Evolutionary conservation across 2,888 invertebrate genomes (phyloP).

Genomic region (Lordiphosa andalusiaca): DNA sequence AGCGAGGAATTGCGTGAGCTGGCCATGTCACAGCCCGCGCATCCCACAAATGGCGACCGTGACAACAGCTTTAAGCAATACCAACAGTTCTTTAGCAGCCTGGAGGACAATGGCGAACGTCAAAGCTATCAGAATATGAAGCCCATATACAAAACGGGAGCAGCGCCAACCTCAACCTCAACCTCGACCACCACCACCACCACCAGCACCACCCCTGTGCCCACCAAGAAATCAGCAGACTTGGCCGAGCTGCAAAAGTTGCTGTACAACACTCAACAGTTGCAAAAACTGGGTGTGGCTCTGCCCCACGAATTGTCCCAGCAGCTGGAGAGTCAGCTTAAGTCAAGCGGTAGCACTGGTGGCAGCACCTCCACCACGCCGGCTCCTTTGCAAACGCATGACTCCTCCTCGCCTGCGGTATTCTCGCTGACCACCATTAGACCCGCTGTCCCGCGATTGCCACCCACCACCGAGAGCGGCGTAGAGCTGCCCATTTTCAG

Average conservation of each 20-base stretch:
- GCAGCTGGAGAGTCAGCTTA: constrained; percentile 67
- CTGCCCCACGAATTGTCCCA: constrained; percentile 69
- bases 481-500: constrained; percentile 74
- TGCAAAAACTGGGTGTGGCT: constrained; percentile 73
- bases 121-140: constrained; percentile 68
- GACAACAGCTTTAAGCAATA: constrained; percentile 52
- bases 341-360: constrained; percentile 14
- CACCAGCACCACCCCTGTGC: constrained; percentile 1
- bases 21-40: constrained; percentile 54
- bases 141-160: constrained; percentile 70
- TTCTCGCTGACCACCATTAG: constrained; percentile 74
- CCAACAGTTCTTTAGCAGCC: constrained; percentile 60
- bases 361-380: constrained; percentile 27
- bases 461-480: constrained; percentile 66
- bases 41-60: constrained; percentile 29
- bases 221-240: constrained; percentile 78
- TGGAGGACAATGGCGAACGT: constrained; percentile 60
- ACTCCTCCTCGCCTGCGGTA: constrained; percentile 69
- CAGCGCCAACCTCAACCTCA: constrained; percentile 18
- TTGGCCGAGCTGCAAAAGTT: constrained; percentile 81
- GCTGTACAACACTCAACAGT: constrained; percentile 80
- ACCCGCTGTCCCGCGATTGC: constrained; percentile 57
- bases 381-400: constrained; percentile 29
- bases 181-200: constrained; percentile 23
- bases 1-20: constrained; percentile 73